Evolutionary conservation across 2,797 vertebrate genomes (phyloP), one percentile per base, ranked within the genome.

Genomic region (Amblyopsis hoosieri): DNA sequence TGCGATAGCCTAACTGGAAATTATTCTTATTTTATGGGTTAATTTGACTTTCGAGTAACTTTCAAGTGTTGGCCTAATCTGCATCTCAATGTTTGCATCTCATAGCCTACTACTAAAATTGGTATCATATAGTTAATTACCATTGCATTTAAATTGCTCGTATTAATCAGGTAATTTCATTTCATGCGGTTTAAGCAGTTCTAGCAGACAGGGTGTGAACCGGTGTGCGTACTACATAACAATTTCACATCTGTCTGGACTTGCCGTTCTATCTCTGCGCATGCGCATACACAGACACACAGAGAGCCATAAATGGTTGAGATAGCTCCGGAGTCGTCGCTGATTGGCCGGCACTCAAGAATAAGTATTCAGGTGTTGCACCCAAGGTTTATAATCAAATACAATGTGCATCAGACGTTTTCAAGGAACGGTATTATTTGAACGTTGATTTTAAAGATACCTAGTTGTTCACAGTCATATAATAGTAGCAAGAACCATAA

Each of bases 261-360:
- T 87, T 87, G 92, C 79, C 80, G 57, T 57, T 48, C 66, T 74
- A 64, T 65, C 66, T 69, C 64, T 54, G 37, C 37, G 37, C 50
- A 46, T 45, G 37, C 47, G 52, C 67, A 70, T 64, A 49, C 10
- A 2, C 76, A 19, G 23, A 29, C 67, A 59, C 49, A 50, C 31
- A 45, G 13, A 81, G 62, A 67, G 51, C 92, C 91, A 85, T 92
- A 92, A 71, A 93, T 88, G 91, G 92, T 75, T 31, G 69, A 65
- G 71, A 73, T 76, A 10, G 71, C 69, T 66, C 69, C 72, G 54
- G 65, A 42, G 58, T 66, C 71, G 82, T 54, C 17, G 11, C 12
- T 46, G 59, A 91, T 87, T 90, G 90, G 90, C 8, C 50, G 15
- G 52, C 75, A 76, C 83, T 6, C 62, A 89, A 88, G 89, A 90